Base-by-base conservation (phyloP, 2,797 vertebrate genomes). In the Sebastes matsubarae region DNA sequence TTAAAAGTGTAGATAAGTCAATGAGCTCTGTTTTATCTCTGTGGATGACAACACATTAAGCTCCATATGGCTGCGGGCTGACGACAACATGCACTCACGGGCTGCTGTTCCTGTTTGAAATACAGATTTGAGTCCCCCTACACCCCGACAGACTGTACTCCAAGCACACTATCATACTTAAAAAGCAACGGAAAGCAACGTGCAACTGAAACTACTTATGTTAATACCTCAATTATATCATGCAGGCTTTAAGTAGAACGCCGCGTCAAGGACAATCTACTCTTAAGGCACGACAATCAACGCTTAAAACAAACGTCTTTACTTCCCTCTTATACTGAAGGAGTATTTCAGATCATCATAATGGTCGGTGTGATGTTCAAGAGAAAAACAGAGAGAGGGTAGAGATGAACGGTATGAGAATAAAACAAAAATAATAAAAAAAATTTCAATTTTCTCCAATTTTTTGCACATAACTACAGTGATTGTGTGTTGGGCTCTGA, bases 1-100 rank as follows among this genome's bases (percentile, higher is more conserved):
- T 85, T 83, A 75, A 80, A 86, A 73, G 70, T 79, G 69, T 54
- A 60, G 67, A 83, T 83, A 82, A 85, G 72, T 86, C 66, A 80
- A 22, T 66, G 68, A 85, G 72, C 54, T 66, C 68, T 61, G 55
- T 72, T 83, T 85, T 81, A 83, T 80, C 70, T 89, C 66, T 63
- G 63, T 67, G 60, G 67, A 65, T 75, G 54, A 71, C 74, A 80
- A 81, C 69, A 88, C 64, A 77, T 80, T 66, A 80, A 34, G 59
- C 52, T 59, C 68, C 73, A 78, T 67, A 65, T 75, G 64, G 70
- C 80, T 69, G 63, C 65, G 4, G 68, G 68, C 74, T 81, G 66
- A 87, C 2, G 24, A 72, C 71, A 80, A 69, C 58, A 60, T 32
- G 75, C 36, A 27, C 66, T 81, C 54, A 12, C 18, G 20, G 58